These are phyloP conservation scores for Sycophila texana DNA, from an alignment of 2,888 invertebrate species.

Conservation along the genomic window DNA sequence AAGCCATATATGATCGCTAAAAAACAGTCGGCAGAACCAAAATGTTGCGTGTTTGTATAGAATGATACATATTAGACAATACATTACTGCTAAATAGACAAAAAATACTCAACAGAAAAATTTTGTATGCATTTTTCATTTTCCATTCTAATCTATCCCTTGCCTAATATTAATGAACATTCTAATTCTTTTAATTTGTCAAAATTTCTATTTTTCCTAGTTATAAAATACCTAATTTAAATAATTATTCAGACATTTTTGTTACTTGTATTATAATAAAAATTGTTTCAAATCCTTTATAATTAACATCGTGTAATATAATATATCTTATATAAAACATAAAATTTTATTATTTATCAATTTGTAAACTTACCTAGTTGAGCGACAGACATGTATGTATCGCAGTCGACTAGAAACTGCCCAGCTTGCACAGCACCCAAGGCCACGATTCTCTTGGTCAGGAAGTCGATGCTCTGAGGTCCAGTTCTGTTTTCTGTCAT, in stretches of 20 bases:
- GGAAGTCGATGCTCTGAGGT: constrained; percentile 89
- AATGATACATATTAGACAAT: constrained; percentile 65
- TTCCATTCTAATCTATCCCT: constrained; percentile 5
- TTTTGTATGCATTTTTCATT: constrained; percentile 44
- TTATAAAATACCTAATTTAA: too few species aligned
- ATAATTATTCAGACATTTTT: too few species aligned
- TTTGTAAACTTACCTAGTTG: constrained; percentile 79
- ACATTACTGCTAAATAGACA: constrained; percentile 70
- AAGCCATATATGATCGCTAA: constrained; percentile 65
- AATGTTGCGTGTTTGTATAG: constrained; percentile 72
- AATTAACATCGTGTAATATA: background rate
- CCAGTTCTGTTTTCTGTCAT: constrained; percentile 94
- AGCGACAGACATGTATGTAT: constrained; percentile 90
- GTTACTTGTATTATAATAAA: too few species aligned
- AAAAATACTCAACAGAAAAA: constrained; percentile 60
- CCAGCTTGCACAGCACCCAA: constrained; percentile 92
- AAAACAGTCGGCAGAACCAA: constrained; percentile 68
- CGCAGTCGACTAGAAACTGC: constrained; percentile 95
- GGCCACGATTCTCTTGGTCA: constrained; percentile 89
- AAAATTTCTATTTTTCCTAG: too few species aligned
- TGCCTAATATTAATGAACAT: background rate
- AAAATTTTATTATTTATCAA: constrained; percentile 12
- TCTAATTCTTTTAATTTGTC: too few species aligned
- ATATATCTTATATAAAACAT: too few species aligned
- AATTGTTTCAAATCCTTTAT: too few species aligned